Evolutionary conservation across 1,140 invertebrate genomes (phyloP).

Genomic region (Octopus bimaculoides): DNA sequence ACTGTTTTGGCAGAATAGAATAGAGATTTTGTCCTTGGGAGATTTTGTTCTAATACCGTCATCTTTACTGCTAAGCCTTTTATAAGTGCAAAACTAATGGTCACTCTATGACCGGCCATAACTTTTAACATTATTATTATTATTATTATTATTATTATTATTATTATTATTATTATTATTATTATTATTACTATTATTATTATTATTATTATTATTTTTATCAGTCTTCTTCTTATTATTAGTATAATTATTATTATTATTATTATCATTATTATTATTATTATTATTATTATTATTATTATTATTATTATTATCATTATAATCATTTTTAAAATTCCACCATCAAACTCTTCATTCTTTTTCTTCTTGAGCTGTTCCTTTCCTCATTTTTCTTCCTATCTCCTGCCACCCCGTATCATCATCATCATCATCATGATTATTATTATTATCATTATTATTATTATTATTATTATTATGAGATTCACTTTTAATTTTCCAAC

Average conservation of each 20-base stretch:
- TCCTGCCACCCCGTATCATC: neutral
- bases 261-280: neutral
- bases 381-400: neutral
- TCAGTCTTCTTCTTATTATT: neutral
- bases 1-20: too few relatives aligned
- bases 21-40: too few relatives aligned
- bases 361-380: neutral
- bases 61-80: too few relatives aligned
- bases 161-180: neutral
- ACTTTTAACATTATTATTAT: neutral
- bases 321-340: too few relatives aligned
- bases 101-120: too few relatives aligned
- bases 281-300: too few relatives aligned
- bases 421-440: neutral
- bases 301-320: too few relatives aligned
- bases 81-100: too few relatives aligned
- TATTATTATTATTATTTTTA: neutral
- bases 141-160: neutral
- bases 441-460: neutral
- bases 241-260: neutral
- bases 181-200: neutral
- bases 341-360: neutral
- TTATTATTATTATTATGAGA: neutral
- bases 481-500: neutral
- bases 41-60: too few relatives aligned